Evolutionary conservation across 37 sponge, comb jelly and placozoan genomes (phyloP).

Genomic region (Mnemiopsis leidyi): DNA sequence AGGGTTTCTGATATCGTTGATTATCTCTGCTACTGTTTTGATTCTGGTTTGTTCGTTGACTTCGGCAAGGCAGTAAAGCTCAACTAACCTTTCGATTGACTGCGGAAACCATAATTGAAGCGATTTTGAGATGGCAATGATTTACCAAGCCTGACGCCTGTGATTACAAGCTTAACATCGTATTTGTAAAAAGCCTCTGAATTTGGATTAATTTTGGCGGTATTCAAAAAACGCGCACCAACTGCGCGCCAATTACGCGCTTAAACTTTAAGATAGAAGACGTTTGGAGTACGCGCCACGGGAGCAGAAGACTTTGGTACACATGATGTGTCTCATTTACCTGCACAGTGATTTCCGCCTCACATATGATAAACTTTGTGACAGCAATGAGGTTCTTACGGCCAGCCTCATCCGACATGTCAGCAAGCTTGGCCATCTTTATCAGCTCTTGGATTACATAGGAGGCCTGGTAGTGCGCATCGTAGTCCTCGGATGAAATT

Average conservation of each 20-base stretch:
- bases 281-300: conserved; percentile 19
- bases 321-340: background rate
- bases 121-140: background rate
- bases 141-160: background rate
- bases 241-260: background rate
- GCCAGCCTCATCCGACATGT: conserved; percentile 64
- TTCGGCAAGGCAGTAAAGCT: conserved; percentile 55
- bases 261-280: background rate
- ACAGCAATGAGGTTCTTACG: conserved; percentile 32
- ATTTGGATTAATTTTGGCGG: conserved; percentile 26
- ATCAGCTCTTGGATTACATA: conserved; percentile 60
- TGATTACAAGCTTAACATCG: background rate
- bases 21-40: conserved; percentile 39
- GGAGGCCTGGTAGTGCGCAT: conserved; percentile 58
- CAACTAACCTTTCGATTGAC: conserved; percentile 48
- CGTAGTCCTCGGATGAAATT: conserved; percentile 39
- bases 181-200: background rate
- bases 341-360: conserved; percentile 53
- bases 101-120: too few relatives aligned
- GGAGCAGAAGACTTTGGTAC: too few relatives aligned
- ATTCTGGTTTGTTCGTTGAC: conserved; percentile 31
- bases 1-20: conserved; percentile 38
- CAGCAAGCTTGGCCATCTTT: conserved; percentile 49
- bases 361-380: conserved; percentile 52
- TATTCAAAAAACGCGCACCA: background rate